Percentiles rank a stretch among this genome's conserved stretches.
These are phyloP conservation scores for Steinernema khuongi DNA, from an alignment of 1,140 invertebrate genomes.

Conservation along the genomic window DNA sequence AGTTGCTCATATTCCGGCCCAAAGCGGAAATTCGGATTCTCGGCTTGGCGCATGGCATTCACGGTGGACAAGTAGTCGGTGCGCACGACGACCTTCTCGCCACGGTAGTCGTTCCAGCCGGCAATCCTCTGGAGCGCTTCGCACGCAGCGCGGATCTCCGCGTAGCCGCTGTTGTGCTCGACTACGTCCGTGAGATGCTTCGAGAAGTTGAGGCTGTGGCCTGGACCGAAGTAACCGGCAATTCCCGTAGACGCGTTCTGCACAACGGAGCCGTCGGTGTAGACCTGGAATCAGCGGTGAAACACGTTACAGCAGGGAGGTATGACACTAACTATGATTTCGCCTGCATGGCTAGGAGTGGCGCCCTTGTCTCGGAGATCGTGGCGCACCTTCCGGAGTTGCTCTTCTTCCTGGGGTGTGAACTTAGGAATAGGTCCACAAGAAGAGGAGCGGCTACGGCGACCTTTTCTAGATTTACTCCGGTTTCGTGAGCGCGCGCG, in stretches of 20 bases:
- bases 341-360: background rate
- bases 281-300: background rate
- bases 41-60: background rate
- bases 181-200: background rate
- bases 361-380: background rate
- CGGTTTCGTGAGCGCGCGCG: background rate
- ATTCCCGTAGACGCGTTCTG: background rate
- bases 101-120: background rate
- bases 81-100: background rate
- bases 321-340: background rate
- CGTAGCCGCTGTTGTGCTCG: background rate
- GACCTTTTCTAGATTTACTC: background rate
- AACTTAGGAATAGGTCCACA: background rate
- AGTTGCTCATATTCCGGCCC: background rate
- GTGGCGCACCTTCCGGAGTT: background rate
- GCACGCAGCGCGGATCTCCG: background rate
- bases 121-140: background rate
- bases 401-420: background rate
- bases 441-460: background rate
- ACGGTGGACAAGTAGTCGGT: background rate
- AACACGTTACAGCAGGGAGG: background rate
- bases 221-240: background rate
- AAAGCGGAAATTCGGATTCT: background rate
- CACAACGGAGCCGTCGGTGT: background rate
- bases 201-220: background rate